Evolutionary conservation across 2,888 invertebrate genomes (phyloP).

Genomic region (Lordiphosa andalusiaca): DNA sequence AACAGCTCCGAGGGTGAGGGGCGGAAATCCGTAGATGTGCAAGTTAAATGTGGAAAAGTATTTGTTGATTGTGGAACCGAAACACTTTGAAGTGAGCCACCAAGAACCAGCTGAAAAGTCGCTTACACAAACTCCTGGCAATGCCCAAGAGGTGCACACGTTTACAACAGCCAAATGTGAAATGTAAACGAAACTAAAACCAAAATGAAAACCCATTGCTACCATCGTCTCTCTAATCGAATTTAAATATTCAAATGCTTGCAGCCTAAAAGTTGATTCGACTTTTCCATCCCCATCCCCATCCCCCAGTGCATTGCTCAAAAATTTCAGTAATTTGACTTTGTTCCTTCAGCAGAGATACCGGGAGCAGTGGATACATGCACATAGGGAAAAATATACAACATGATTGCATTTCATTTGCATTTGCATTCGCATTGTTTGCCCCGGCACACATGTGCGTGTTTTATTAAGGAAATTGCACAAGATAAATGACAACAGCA

Average conservation of each 20-base stretch:
- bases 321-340: constrained; percentile 34
- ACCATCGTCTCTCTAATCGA: constrained; percentile 35
- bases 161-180: constrained; percentile 14
- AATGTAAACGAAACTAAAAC: constrained; percentile 11
- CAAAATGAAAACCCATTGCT: constrained; percentile 13
- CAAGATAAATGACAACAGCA: constrained; percentile 51
- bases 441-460: constrained; percentile 23
- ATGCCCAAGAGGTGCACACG: constrained; percentile 37
- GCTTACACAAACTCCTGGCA: constrained; percentile 30
- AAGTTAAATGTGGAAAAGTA: constrained; percentile 53
- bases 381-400: constrained; percentile 32
- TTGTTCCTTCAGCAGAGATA: constrained; percentile 16
- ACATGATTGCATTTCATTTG: constrained; percentile 45
- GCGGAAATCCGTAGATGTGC: constrained; percentile 46
- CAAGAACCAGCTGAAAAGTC: constrained; percentile 2
- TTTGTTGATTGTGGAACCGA: constrained; percentile 49
- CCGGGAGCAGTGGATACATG: constrained; percentile 24
- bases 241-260: constrained; percentile 50
- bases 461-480: constrained; percentile 41
- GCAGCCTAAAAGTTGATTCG: constrained; percentile 19
- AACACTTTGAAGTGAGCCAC: constrained; percentile 16
- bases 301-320: constrained; percentile 28
- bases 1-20: constrained; percentile 14
- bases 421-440: constrained; percentile 42
- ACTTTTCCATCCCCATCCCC: constrained; percentile 23